A percentile compares a stretch with the other conserved stretches of the same genome.
These are phyloP conservation scores for Hippocampus comes DNA, from an alignment of 2,113 vertebrate genomes.

Conservation along the genomic window DNA sequence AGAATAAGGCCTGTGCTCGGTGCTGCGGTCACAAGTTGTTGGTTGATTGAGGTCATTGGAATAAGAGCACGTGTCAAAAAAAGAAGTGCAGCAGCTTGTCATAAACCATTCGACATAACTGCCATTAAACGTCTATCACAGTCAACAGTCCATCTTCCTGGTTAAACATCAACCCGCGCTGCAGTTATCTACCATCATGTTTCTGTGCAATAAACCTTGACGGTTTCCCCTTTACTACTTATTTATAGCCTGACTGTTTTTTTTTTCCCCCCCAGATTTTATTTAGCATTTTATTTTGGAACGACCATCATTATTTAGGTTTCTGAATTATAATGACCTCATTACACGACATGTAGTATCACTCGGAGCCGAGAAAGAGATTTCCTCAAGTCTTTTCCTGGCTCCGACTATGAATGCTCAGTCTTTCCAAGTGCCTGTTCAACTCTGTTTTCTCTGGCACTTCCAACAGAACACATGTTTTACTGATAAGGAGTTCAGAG, in stretches of 20 bases:
- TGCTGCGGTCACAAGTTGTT: constrained; percentile 5
- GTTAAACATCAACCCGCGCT: not conserved
- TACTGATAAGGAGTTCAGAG: constrained; percentile 21
- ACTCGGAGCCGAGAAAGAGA: not conserved
- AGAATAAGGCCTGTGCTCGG: not conserved
- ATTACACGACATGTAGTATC: not conserved
- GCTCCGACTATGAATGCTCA: constrained; percentile 22
- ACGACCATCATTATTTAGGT: not conserved
- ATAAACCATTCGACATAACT: not conserved
- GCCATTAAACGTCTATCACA: constrained; percentile 3
- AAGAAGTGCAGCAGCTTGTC: not conserved
- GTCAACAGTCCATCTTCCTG: not conserved
- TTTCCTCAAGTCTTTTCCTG: constrained; percentile 35
- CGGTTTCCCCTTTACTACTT: not conserved
- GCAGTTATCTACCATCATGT: not conserved
- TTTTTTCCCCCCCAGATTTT: not conserved
- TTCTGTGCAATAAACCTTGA: not conserved
- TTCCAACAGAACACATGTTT: constrained; percentile 36
- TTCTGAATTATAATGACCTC: not conserved
- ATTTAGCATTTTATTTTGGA: not conserved
- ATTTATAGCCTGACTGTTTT: not conserved
- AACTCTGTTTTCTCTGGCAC: constrained; percentile 37
- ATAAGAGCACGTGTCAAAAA: not conserved
- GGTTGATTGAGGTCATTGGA: not conserved
- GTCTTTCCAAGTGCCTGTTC: constrained; percentile 29